Conservation (phyloP, 2,888 invertebrate species). For the Eurytoma californica region DNA sequence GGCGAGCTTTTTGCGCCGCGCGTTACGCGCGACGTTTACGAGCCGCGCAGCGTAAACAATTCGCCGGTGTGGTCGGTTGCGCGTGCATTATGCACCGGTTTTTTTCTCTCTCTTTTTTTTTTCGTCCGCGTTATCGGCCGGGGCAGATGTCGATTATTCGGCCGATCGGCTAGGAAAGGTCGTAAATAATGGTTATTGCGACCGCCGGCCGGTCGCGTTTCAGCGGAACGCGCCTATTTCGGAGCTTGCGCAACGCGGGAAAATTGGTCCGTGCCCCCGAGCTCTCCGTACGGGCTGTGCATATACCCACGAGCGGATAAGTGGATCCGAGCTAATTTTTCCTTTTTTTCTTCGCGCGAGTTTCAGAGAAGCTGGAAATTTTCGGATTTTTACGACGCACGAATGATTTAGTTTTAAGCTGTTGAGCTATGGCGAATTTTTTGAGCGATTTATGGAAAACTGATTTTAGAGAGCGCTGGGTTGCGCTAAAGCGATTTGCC, state of each 20-base stretch:
- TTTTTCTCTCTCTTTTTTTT: too few species aligned
- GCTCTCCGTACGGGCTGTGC: not conserved
- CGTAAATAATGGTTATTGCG: slow-evolving; percentile 35
- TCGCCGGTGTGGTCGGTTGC: not conserved
- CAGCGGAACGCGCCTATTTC: slow-evolving; percentile 19
- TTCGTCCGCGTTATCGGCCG: too few species aligned
- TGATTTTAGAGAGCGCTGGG: not conserved
- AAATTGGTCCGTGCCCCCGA: not conserved
- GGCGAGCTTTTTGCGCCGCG: too few species aligned
- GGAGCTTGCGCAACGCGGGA: slow-evolving; percentile 29
- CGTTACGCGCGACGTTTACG: slow-evolving; percentile 27
- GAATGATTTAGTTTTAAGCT: not conserved
- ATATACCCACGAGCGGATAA: not conserved
- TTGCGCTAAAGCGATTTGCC: not conserved
- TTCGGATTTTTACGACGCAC: not conserved
- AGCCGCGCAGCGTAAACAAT: slow-evolving; percentile 27
- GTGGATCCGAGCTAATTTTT: not conserved
- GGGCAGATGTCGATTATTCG: too few species aligned
- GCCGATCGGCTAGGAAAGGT: not conserved
- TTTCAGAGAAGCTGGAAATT: slow-evolving; percentile 14
- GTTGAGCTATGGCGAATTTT: not conserved
- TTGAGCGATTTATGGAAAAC: not conserved
- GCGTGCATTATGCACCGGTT: too few species aligned
- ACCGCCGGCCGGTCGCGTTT: not conserved
- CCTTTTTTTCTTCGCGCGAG: not conserved